Base-by-base conservation (phyloP, 2,113 vertebrate species). In the Corynorhinus townsendii region DNA sequence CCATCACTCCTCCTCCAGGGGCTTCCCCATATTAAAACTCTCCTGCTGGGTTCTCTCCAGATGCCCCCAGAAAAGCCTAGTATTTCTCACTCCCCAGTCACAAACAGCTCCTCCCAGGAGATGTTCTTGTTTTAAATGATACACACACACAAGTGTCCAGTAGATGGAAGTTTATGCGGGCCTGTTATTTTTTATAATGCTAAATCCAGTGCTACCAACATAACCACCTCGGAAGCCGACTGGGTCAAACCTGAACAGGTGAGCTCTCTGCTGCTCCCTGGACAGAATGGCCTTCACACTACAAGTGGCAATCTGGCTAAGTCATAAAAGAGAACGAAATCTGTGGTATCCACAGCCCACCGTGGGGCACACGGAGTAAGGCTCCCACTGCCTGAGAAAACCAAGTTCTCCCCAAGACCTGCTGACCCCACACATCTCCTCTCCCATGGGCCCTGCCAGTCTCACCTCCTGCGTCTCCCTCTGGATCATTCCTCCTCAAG, bases 341-440 rank as follows among this genome's bases (percentile, higher is more conserved):
- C 40, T 11, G 26, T 0, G 30, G 8, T 2, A 24, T 4, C 8
- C 33, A 45, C 10, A 14, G 16, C 14, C 22, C 56, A 1, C 6
- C 2, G 14, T 0, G 9, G 3, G 56, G 17, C 40, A 26, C 4
- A 3, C 0, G 11, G 12, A 59, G 40, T 5, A 26, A n/a, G 49
- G 17, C 43, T 75, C 40, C 73, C 2, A 4, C 9, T 0, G 49
- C 15, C 33, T 14, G 22, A 35, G 33, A n/a, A 47, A 45, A 22
- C 24, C 12, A 47, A 28, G 52, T 3, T 3, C n/a, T 33, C 7
- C 87, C n/a, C 11, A 19, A n/a, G n/a, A 35, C 90, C 68, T 49
- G 28, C 30, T 0, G 62, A 12, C 11, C 45, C 26, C 16, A 40
- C 0, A 14, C 43, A 14, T 1, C 15, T 28, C 22, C 56, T 26